Percentiles rank a stretch among this genome's conserved stretches.
phyloP scores from a whole-genome alignment of 1,140 invertebrate genomes.

The Drosophila busckii region DNA sequence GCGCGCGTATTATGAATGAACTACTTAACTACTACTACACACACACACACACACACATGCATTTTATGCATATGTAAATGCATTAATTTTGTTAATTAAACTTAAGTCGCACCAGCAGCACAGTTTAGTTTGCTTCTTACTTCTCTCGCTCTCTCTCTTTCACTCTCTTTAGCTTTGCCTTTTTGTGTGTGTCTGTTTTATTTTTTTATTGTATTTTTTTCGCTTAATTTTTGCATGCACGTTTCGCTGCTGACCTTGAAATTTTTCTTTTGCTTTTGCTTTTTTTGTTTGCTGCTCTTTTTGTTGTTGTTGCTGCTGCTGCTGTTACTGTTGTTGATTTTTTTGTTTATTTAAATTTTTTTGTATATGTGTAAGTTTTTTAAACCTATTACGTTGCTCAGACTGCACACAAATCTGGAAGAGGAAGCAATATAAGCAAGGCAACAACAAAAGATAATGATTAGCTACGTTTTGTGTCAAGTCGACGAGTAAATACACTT shows the following conservation, averaged over 20 bases:
- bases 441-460: slow-evolving; percentile 35
- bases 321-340: slow-evolving; percentile 48
- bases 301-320: slow-evolving; percentile 22
- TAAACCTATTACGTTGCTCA: slow-evolving; percentile 62
- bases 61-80: too few species aligned
- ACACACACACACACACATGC: too few species aligned
- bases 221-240: slow-evolving; percentile 77
- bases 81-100: too few species aligned
- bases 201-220: slow-evolving; percentile 42
- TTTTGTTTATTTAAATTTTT: slow-evolving; percentile 21
- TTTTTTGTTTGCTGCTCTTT: slow-evolving; percentile 35
- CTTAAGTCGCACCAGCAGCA: too few species aligned
- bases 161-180: slow-evolving; percentile 3
- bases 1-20: too few species aligned
- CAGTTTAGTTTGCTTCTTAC: slow-evolving; percentile 54
- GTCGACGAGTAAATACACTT: too few species aligned
- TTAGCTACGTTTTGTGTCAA: too few species aligned
- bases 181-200: slow-evolving; percentile 38
- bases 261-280: slow-evolving; percentile 64
- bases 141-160: slow-evolving; percentile 39
- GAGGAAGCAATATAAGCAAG: slow-evolving; percentile 62
- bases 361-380: slow-evolving; percentile 38
- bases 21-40: too few species aligned
- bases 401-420: slow-evolving; percentile 39
- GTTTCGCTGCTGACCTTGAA: slow-evolving; percentile 75